phyloP scores from a whole-genome alignment of 1,140 invertebrate species.

The Alviniconcha marisindica region DNA sequence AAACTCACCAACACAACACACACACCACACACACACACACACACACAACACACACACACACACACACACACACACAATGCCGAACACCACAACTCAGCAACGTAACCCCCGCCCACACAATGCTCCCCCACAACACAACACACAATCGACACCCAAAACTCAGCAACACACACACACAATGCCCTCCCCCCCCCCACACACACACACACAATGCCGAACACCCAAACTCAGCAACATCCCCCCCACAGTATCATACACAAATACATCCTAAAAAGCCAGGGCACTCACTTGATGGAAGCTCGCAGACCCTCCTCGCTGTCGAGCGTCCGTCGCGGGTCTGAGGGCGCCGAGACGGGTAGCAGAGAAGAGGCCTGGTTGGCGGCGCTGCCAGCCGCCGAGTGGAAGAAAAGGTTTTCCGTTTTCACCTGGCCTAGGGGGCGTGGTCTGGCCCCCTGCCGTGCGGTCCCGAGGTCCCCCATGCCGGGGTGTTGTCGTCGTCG shows the following conservation, averaged over 20 bases:
- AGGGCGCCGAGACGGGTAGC: not conserved
- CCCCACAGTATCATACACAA: not conserved
- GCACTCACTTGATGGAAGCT: not conserved
- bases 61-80: no score
- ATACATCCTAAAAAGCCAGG: not conserved
- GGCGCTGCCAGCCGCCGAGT: constrained; percentile 3
- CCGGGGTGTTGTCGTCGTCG: not conserved
- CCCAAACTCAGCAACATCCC: not conserved
- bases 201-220: not conserved
- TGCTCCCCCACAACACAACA: no score
- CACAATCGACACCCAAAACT: not conserved
- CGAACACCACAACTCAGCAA: no score
- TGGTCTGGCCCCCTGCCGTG: not conserved
- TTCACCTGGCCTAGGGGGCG: constrained; percentile 23
- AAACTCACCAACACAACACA: not conserved
- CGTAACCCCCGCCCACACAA: no score
- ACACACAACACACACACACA: no score
- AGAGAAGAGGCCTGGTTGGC: not conserved
- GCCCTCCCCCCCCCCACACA: not conserved
- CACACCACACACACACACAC: no score
- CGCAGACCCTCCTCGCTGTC: not conserved
- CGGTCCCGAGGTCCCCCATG: not conserved
- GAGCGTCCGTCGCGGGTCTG: not conserved
- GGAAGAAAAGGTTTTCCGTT: not conserved
- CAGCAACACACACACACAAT: not conserved